Percentiles rank a stretch among this genome's conserved stretches.
These are phyloP conservation scores for Pollachius pollachius DNA, from an alignment of 2,113 vertebrate genomes.

Conservation along the genomic window DNA sequence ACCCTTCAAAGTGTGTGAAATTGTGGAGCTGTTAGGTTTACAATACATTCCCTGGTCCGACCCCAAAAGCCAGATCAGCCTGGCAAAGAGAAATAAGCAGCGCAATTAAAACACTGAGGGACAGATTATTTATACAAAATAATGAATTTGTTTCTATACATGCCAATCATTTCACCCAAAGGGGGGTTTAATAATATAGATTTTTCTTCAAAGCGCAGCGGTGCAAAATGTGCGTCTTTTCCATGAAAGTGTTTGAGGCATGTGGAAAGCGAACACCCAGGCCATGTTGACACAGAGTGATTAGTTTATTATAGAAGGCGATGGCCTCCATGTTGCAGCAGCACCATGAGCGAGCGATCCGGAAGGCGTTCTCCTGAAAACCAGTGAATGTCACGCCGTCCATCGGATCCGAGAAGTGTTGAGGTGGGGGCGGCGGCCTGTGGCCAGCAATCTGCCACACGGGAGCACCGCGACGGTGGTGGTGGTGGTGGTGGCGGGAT, in stretches of 20 bases:
- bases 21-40: constrained; percentile 42
- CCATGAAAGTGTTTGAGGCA: constrained; percentile 57
- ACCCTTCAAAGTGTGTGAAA: constrained; percentile 43
- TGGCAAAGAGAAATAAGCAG: constrained; percentile 71
- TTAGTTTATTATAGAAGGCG: constrained; percentile 77
- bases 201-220: constrained; percentile 35
- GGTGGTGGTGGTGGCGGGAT: constrained; percentile 21
- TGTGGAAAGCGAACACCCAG: constrained; percentile 67
- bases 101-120: constrained; percentile 66
- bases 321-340: constrained; percentile 51
- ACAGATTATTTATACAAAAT: constrained; percentile 73
- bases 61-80: constrained; percentile 54
- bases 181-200: constrained; percentile 49
- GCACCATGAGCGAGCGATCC: constrained; percentile 35
- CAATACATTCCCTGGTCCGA: constrained; percentile 49
- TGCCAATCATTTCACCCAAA: constrained; percentile 69
- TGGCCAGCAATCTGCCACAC: constrained; percentile 38
- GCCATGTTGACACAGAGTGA: constrained; percentile 72
- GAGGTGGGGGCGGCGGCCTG: background rate
- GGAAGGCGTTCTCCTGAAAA: constrained; percentile 26
- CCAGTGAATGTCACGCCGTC: constrained; percentile 48
- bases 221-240: constrained; percentile 42
- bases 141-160: constrained; percentile 72
- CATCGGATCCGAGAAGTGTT: constrained; percentile 31
- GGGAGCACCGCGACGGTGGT: constrained; percentile 7